Percentiles rank a stretch among this genome's conserved stretches.
These are phyloP conservation scores for Drosophila diplacantha DNA, from an alignment of 2,888 invertebrate genomes.

Conservation along the genomic window DNA sequence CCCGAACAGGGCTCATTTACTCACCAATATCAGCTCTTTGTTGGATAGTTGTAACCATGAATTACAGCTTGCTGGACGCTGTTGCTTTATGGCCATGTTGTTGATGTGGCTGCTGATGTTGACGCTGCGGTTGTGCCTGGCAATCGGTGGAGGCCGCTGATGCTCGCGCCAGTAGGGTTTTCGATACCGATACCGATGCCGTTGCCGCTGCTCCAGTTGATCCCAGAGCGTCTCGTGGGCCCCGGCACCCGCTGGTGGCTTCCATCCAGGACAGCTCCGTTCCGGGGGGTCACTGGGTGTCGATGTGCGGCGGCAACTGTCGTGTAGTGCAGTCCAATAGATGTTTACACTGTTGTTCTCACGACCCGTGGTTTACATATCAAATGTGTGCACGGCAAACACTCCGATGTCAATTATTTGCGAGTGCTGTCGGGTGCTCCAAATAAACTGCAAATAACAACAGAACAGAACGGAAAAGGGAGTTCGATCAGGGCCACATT, in stretches of 20 bases:
- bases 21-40: constrained; percentile 67
- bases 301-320: constrained; percentile 15
- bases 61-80: constrained; percentile 61
- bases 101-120: constrained; percentile 36
- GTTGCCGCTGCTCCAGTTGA: constrained; percentile 39
- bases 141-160: constrained; percentile 37
- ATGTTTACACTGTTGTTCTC: constrained; percentile 49
- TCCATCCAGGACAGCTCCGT: constrained; percentile 57
- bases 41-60: constrained; percentile 69
- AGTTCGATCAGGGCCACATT: background rate
- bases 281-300: constrained; percentile 11
- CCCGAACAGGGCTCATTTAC: constrained; percentile 4
- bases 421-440: constrained; percentile 15
- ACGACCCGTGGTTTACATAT: constrained; percentile 33
- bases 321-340: constrained; percentile 1
- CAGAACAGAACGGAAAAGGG: constrained; percentile 4
- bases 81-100: constrained; percentile 59
- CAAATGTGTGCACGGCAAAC: constrained; percentile 16
- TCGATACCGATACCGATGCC: constrained; percentile 29
- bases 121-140: constrained; percentile 44
- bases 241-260: constrained; percentile 43
- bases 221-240: constrained; percentile 38
- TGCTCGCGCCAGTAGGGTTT: constrained; percentile 23
- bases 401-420: constrained; percentile 30
- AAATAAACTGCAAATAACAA: constrained; percentile 38